Base-by-base conservation (phyloP, 2,888 invertebrate genomes). In the Yponomeuta evonymella region DNA sequence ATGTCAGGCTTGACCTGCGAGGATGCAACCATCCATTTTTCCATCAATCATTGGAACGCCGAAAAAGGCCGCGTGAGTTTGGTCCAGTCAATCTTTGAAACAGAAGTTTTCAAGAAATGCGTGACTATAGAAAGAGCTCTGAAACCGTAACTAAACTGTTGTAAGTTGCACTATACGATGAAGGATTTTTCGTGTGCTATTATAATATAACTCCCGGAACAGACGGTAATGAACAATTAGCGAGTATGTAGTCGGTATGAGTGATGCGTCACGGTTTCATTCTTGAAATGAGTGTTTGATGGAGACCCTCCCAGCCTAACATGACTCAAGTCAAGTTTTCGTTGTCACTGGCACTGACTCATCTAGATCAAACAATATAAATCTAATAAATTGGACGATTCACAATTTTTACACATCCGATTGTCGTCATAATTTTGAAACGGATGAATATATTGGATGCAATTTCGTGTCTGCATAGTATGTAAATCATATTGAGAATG, bases 211-310 rank as follows among this genome's bases (percentile, higher is more conserved):
- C 78, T 79, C 79, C 74, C 76, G 78, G 75, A 79, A 79, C 79
- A 80, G 81, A 83, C 76, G 78, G 51, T 63, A 75, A 73, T 72
- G 74, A 76, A 77, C 78, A 78, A 80, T 82, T 81, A 79, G 76
- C 76, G 75, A 73, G 75, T 43, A 43, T 43, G 8, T 43, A 8
- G 43, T 36, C n/a, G 74, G 76, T 79, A 77, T 75, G 73, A 73
- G 71, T 71, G 78, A 83, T 90, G 89, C 86, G 89, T 90, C 90
- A 90, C 80, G 73, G 75, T 76, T 79, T 82, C 84, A 86, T 88
- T 85, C 82, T 81, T 73, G 81, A 81, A 75, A 74, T 70, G 72
- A 73, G 78, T 79, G 78, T 76, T 79, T 78, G 75, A 76, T 77
- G 76, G 75, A 72, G 80, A 83, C 79, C 43, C 33, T n/a, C 81